These are phyloP conservation scores for Microplitis deprimator DNA, from an alignment of 2,888 invertebrate genomes.

Conservation along the genomic window DNA sequence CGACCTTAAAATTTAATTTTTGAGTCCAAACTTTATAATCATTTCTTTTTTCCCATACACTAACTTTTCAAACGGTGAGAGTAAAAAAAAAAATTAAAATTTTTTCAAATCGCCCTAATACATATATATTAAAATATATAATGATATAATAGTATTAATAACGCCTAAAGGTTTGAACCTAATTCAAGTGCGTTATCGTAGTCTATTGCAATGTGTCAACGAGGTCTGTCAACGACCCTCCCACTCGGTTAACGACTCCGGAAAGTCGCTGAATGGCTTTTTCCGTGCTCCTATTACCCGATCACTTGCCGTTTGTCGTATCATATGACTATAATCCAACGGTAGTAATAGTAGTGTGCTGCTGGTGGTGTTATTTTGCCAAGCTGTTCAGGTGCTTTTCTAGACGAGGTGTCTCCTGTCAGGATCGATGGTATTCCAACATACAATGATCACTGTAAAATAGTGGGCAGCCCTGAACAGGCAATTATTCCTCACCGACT, in stretches of 20 bases:
- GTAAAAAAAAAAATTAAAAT: neutral
- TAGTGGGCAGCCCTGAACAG: slow-evolving; percentile 39
- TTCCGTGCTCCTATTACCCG: slow-evolving; percentile 28
- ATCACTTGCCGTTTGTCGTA: slow-evolving; percentile 8
- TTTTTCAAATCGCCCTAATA: too few relatives aligned
- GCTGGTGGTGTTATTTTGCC: neutral
- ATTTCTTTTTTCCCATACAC: neutral
- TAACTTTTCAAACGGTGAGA: neutral
- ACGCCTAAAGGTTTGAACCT: slow-evolving; percentile 9
- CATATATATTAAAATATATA: neutral
- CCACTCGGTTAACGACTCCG: slow-evolving; percentile 37
- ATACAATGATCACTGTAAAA: neutral
- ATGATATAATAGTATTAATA: slow-evolving; percentile 5
- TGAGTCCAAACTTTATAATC: too few relatives aligned
- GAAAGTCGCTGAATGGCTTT: slow-evolving; percentile 35
- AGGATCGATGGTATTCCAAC: slow-evolving; percentile 28
- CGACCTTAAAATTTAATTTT: too few relatives aligned
- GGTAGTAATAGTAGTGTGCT: neutral
- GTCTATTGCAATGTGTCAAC: slow-evolving; percentile 20
- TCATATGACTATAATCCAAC: slow-evolving; percentile 5
- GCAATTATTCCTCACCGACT: slow-evolving; percentile 57
- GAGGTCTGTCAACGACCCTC: slow-evolving; percentile 34
- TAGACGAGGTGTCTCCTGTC: slow-evolving; percentile 28
- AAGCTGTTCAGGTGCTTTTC: slow-evolving; percentile 23
- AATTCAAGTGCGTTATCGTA: slow-evolving; percentile 23